These are phyloP conservation scores for Mamestra brassicae DNA, from an alignment of 2,888 invertebrate genomes.

Conservation along the genomic window DNA sequence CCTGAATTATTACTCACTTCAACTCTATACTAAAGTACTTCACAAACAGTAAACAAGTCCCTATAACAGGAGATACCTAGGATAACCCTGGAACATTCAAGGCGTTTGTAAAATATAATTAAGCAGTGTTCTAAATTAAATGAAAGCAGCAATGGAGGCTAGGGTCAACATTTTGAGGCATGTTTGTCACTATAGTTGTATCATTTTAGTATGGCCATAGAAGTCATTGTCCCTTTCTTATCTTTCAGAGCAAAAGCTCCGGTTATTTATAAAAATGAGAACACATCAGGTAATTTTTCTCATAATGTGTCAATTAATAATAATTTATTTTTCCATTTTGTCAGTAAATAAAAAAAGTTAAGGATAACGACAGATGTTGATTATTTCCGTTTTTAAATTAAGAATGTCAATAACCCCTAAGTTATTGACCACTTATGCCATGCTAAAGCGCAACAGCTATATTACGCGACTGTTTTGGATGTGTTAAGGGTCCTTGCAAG, in stretches of 20 bases:
- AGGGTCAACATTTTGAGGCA: constrained; percentile 67
- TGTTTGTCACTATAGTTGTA: constrained; percentile 73
- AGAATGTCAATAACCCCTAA: background rate
- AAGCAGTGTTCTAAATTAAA: constrained; percentile 67
- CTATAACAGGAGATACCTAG: constrained; percentile 6
- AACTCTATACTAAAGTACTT: constrained; percentile 3
- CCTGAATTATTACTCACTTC: constrained; percentile 23
- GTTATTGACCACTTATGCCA: background rate
- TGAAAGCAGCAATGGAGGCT: constrained; percentile 47
- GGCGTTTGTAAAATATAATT: constrained; percentile 58
- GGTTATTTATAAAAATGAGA: no score
- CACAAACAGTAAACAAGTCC: constrained; percentile 27
- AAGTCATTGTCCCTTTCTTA: background rate
- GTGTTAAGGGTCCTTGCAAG: constrained; percentile 76
- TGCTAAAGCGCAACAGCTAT: background rate
- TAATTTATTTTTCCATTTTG: no score
- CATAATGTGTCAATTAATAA: background rate
- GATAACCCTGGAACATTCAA: background rate
- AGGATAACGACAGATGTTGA: background rate
- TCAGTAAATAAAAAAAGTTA: no score
- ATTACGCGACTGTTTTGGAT: constrained; percentile 76
- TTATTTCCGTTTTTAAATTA: background rate
- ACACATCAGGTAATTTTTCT: background rate
- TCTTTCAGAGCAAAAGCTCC: no score
- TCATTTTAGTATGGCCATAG: background rate